Evolutionary conservation across 2,113 vertebrate species (phyloP), one percentile per base, ranked within the genome.

Genomic region (Lophura nycthemera): DNA sequence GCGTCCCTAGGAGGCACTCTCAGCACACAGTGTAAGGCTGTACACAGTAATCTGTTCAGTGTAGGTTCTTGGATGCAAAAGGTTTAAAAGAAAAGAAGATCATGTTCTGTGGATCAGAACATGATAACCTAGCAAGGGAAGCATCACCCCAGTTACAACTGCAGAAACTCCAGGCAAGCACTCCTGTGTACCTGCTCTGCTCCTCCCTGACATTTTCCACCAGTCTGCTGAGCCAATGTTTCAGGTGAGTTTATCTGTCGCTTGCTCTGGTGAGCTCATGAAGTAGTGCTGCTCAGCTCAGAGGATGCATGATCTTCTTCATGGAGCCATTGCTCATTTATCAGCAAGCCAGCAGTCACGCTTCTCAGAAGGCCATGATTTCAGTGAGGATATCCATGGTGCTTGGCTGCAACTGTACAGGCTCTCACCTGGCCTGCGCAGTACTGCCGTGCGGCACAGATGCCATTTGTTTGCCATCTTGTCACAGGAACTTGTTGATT

Each of bases 1-100:
- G 13, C 0, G 2, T 8, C 10, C 11, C 11, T 1, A 4, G 30
- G 67, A 54, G 36, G 24, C 38, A 34, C 38, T 1, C 30, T 5
- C 42, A 40, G 11, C 1, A 8, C 60, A 16, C 25, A 16, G 25
- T 32, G 14, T 24, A 54, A 34, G 19, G 18, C 73, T 38, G 57
- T 18, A 54, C 27, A 17, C 52, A 4, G 22, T 9, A 1, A 30
- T 3, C 75, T 66, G 24, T 13, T 32, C 65, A 27, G 0, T 7
- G 29, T 32, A 15, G n/a, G 8, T 40, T 54, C 54, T 47, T 74
- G n/a, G 15, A 16, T 47, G 59, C 14, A 40, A 15, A 36, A 47
- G 45, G 19, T 22, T 40, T 70, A 50, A 61, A 60, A 60, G 21
- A 47, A 21, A 48, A 48, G 47, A 5, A 16, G 25, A 25, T 27